Base-by-base conservation (phyloP, 2,888 invertebrate genomes). In the Papilio protenor region DNA sequence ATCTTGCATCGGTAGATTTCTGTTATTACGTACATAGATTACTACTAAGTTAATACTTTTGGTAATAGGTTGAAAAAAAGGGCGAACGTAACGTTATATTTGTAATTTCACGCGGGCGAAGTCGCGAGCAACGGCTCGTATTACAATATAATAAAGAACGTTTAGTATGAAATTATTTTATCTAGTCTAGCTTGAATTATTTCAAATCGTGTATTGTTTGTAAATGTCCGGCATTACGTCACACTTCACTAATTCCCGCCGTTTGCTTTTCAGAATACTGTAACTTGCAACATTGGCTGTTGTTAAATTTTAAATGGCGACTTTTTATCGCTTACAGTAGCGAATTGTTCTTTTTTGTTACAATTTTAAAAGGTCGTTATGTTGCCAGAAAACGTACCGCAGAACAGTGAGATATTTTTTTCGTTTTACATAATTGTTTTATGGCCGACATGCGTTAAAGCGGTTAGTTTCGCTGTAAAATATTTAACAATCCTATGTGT, bases 191-290 rank as follows among this genome's bases (percentile, higher is more conserved):
- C 45, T 66, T 10, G 45, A 66, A 66, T n/a, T 66, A 40, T 66
- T 40, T 40, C 66, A 3, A 40, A 27, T 66, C 21, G 27, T 55
- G 57, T 73, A 23, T 18, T 49, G 47, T 73, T 73, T 66, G 66
- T 40, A 33, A 66, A 66, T 66, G 66, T 76, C 73, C 80, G 79
- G 16, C 66, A 78, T 82, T 75, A 75, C 47, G 74, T 77, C 77
- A 77, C 64, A 61, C 40, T 23, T 66, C 55, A 40, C 40, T 27
- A 61, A 47, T n/a, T 59, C 45, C 16, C 59, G 40, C 59, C 55
- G 57, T 61, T 57, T 69, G 23, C 40, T 78, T 76, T 59, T 23
- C 66, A 59, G 59, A 77, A 77, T 77, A 74, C 33, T 27, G 66
- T 21, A 55, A 27, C 70, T 70, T 57, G 61, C 40, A 40, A 77